Conservation (phyloP, 1,140 invertebrate species). For the Sitobion miscanthi region DNA sequence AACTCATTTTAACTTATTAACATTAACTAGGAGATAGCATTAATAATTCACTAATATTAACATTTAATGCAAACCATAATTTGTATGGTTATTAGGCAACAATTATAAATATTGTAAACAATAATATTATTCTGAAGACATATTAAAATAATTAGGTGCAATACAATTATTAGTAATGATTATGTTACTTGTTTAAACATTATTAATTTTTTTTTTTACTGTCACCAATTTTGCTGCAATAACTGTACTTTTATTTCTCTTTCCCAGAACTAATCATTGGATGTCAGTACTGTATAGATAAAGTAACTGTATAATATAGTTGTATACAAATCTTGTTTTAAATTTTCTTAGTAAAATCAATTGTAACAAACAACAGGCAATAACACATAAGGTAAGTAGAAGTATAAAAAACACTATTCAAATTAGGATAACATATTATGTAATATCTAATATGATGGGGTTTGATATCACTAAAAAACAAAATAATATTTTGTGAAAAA, state of each 20-base stretch:
- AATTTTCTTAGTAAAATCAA: background rate
- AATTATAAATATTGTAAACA: background rate
- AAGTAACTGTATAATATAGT: slow-evolving; percentile 9
- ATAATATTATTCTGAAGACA: background rate
- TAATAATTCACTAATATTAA: background rate
- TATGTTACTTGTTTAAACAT: background rate
- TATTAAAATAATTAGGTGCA: background rate
- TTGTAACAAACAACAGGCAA: background rate
- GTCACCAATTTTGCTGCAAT: background rate
- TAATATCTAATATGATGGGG: background rate
- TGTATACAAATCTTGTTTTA: background rate
- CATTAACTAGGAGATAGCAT: background rate
- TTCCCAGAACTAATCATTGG: slow-evolving; percentile 30
- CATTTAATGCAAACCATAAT: background rate
- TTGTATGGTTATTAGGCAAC: background rate
- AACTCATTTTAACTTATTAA: too few relatives aligned
- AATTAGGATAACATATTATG: background rate
- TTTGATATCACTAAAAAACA: background rate
- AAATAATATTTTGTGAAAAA: slow-evolving; percentile 18
- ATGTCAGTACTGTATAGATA: background rate
- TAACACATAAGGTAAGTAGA: background rate
- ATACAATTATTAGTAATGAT: background rate
- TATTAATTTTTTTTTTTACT: background rate
- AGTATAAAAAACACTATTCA: slow-evolving; percentile 13
- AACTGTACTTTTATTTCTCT: slow-evolving; percentile 13